Evolutionary conservation across 2,888 invertebrate genomes (phyloP).

Genomic region (Cremastobaeus sp.): DNA sequence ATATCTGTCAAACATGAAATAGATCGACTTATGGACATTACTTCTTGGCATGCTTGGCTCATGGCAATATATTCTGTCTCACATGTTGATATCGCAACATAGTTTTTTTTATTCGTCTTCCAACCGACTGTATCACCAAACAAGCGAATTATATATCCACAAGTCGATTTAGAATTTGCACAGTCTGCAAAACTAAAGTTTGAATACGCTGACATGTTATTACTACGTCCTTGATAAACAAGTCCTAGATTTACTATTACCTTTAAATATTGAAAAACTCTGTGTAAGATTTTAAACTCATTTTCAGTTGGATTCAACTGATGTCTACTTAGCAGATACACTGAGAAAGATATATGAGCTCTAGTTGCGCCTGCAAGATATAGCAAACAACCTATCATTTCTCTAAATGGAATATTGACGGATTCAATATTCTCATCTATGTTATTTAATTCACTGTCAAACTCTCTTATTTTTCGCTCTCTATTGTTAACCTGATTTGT

Average conservation of each 20-base stretch:
- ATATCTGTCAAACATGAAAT: neutral
- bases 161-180: neutral
- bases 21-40: neutral
- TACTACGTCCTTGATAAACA: neutral
- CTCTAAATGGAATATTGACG: neutral
- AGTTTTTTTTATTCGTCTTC: neutral
- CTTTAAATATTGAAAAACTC: neutral
- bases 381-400: neutral
- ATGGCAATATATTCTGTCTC: neutral
- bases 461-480: no score
- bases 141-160: neutral
- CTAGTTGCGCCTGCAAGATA: neutral
- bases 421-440: no score
- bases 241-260: neutral
- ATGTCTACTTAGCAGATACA: neutral
- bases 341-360: neutral
- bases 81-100: neutral
- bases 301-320: neutral
- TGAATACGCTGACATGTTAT: neutral
- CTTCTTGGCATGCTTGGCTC: neutral
- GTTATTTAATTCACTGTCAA: no score
- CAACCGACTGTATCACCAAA: neutral
- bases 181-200: neutral
- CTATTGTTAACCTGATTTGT: no score
- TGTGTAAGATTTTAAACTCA: neutral